A percentile compares a stretch with the other conserved stretches of the same genome.
These are phyloP conservation scores for Agrotis ipsilon DNA, from an alignment of 2,888 invertebrate genomes.

Conservation along the genomic window DNA sequence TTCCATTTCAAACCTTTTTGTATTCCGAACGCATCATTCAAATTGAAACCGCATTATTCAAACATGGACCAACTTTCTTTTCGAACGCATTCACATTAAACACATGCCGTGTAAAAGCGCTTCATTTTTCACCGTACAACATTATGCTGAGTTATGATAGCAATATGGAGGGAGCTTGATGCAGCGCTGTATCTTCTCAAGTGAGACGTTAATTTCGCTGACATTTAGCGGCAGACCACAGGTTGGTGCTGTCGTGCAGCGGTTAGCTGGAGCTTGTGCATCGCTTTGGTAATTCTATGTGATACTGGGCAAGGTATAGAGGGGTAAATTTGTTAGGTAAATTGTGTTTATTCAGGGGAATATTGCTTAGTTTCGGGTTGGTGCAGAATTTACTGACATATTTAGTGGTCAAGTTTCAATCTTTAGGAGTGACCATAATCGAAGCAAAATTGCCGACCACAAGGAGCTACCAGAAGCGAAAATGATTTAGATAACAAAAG, in stretches of 20 bases:
- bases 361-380: neutral
- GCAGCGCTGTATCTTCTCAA: conserved; percentile 55
- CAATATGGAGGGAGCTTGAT: conserved; percentile 55
- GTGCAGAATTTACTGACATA: neutral
- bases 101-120: conserved; percentile 28
- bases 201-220: conserved; percentile 69
- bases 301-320: conserved; percentile 21
- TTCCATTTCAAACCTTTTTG: conserved; percentile 12
- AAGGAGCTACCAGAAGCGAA: too few relatives aligned
- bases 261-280: conserved; percentile 52
- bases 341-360: conserved; percentile 15
- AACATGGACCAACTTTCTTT: conserved; percentile 50
- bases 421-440: too few relatives aligned
- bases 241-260: conserved; percentile 55
- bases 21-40: conserved; percentile 45
- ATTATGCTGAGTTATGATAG: conserved; percentile 39
- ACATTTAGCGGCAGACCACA: conserved; percentile 67
- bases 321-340: conserved; percentile 6
- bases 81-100: conserved; percentile 33
- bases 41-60: conserved; percentile 46
- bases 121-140: conserved; percentile 21
- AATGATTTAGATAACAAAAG: too few relatives aligned
- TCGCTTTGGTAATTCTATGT: conserved; percentile 50
- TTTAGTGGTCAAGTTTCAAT: too few relatives aligned
- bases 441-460: too few relatives aligned